These are phyloP conservation scores for Trichoplusia ni DNA, from an alignment of 1,140 invertebrate genomes.

Conservation along the genomic window DNA sequence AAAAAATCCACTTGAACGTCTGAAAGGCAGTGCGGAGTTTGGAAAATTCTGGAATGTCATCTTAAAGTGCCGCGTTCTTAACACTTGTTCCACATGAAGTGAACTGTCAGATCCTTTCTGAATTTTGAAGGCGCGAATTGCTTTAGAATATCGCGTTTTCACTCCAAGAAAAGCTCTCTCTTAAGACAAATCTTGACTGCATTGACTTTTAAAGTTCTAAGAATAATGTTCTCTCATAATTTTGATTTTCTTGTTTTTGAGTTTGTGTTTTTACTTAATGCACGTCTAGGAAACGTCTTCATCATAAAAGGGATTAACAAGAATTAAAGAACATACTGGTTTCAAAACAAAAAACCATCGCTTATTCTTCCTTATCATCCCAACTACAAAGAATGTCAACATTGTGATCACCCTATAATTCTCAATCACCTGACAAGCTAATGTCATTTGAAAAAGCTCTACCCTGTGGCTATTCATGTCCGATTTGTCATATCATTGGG, in stretches of 20 bases:
- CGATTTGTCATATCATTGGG: slow-evolving; percentile 18
- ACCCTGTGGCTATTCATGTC: background rate
- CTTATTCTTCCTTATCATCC: no score
- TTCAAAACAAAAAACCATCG: no score
- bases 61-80: background rate
- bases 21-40: background rate
- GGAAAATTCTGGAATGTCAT: slow-evolving; percentile 9
- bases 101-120: slow-evolving; percentile 9
- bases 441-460: background rate
- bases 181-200: background rate
- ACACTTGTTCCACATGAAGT: slow-evolving; percentile 13
- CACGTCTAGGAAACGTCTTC: no score
- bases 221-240: no score
- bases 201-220: background rate
- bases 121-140: background rate
- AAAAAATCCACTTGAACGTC: background rate
- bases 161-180: slow-evolving; percentile 2
- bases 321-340: no score
- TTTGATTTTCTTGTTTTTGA: no score
- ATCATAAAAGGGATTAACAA: no score
- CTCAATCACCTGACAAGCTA: background rate
- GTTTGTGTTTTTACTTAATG: no score
- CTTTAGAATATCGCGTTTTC: slow-evolving; percentile 1
- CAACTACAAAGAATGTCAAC: no score
- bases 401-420: no score